These are phyloP conservation scores for Octonoba sinensis DNA, from an alignment of 2,888 invertebrate genomes.

Conservation along the genomic window DNA sequence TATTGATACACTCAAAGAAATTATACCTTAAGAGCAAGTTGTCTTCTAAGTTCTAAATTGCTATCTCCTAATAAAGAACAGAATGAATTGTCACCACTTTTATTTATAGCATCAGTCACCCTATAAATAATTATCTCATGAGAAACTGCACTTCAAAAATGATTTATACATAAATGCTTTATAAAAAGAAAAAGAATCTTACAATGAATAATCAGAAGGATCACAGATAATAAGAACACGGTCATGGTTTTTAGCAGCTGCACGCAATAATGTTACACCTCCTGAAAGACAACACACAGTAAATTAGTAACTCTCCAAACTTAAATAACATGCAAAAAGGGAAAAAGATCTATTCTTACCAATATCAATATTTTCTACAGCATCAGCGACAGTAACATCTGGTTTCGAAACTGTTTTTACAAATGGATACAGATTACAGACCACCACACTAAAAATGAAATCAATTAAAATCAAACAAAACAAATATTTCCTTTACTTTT, in stretches of 20 bases:
- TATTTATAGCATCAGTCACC: conserved; percentile 31
- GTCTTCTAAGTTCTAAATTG: conserved; percentile 26
- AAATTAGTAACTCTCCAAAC: not conserved
- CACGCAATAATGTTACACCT: conserved; percentile 92
- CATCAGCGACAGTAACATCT: conserved; percentile 85
- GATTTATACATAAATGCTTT: not conserved
- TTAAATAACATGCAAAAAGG: not conserved
- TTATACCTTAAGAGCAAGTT: conserved; percentile 44
- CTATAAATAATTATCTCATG: conserved; percentile 9
- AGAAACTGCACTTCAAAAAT: not conserved
- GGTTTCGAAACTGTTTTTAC: conserved; percentile 86
- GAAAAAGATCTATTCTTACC: conserved; percentile 34
- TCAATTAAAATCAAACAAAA: not conserved
- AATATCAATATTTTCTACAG: conserved; percentile 92
- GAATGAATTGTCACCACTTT: conserved; percentile 28
- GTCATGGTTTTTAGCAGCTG: conserved; percentile 96
- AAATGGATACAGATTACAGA: conserved; percentile 97
- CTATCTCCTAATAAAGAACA: conserved; percentile 23
- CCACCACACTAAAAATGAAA: conserved; percentile 78
- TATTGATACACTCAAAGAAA: not conserved
- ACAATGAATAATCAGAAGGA: conserved; percentile 82
- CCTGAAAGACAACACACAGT: conserved; percentile 69
- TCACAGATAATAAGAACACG: conserved; percentile 95
- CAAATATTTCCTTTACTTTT: not conserved
- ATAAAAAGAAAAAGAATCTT: conserved; percentile 14